Base-by-base conservation (phyloP, 1,140 invertebrate species). In the Pachyrhynchus sulphureomaculatus region DNA sequence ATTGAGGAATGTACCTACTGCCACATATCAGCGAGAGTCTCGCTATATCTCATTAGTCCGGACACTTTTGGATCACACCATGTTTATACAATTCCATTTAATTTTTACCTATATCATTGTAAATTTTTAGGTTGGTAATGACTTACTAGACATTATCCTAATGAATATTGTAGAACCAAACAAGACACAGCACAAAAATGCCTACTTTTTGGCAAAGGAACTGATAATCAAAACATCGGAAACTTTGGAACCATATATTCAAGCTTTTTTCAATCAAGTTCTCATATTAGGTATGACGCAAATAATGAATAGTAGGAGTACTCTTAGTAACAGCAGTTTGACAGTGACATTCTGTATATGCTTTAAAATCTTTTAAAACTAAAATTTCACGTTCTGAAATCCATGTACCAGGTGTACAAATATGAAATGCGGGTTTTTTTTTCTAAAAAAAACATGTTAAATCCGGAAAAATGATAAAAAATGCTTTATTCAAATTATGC, bases 91-190 rank as follows among this genome's bases (percentile, higher is more conserved):
- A 33, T 5, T 33, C 12, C 5, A 33, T 33, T 5, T 33, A 12
- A 5, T 5, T 33, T 12, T 6, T 33, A 6, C 12, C 36, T 39
- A 5, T 39, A 8, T 15, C 18, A 18, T 8, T 18, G 24, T 26
- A 26, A 26, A 26, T 26, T 55, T 55, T 32, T 55, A 59, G 56
- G 56, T 61, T 12, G 61, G 65, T 2, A 93, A 95, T 72, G 93
- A 97, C 77, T 78, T 98, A 17, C 77, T 98, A 36, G 93, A 99
- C 76, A 92, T 95, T 47, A 95, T 99, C 68, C 81, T 99, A 9
- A 87, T 92, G 64, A 97, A 98, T 74, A 89, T 99, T 72, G 92
- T 98, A 51, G 95, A 98, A 72, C 96, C 95, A n/a, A 87, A 89
- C 65, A 98, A 98, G 77, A 87, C 90, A 1, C 88, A 92, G 64